phyloP scores from a whole-genome alignment of 1,140 invertebrate genomes.

The Micrasema longulum region DNA sequence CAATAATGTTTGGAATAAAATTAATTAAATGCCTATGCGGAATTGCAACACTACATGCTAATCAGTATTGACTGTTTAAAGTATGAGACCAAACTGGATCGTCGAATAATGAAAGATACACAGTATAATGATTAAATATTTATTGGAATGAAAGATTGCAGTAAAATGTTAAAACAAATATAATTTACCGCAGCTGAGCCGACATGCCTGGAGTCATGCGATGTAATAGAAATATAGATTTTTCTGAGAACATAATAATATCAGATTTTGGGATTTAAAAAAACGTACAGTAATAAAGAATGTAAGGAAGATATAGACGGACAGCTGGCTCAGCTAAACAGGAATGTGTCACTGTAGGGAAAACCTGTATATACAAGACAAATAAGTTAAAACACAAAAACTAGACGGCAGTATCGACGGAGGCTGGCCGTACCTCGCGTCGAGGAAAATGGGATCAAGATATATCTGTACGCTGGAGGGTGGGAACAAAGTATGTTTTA shows the following conservation, averaged over 20 bases:
- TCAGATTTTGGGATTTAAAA: no score
- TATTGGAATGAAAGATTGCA: constrained; percentile 39
- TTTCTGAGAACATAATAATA: no score
- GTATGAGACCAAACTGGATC: not conserved
- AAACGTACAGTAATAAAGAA: no score
- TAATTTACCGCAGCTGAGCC: not conserved
- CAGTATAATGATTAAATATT: constrained; percentile 26
- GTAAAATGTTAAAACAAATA: constrained; percentile 27
- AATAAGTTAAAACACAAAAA: constrained; percentile 8
- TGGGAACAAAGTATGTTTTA: constrained; percentile 27
- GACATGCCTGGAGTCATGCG: not conserved
- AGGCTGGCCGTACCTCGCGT: not conserved
- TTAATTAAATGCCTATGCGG: no score
- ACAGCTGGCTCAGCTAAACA: constrained; percentile 8
- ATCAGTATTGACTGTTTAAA: no score
- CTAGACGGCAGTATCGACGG: no score
- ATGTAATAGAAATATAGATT: no score
- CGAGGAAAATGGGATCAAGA: no score
- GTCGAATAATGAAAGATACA: constrained; percentile 1
- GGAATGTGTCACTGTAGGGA: constrained; percentile 22
- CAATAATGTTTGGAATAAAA: no score
- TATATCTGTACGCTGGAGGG: no score
- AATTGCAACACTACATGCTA: no score
- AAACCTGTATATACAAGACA: constrained; percentile 31
- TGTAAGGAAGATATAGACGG: no score